Evolutionary conservation across 2,888 invertebrate genomes (phyloP).

Genomic region (Xanthorhoe designata): DNA sequence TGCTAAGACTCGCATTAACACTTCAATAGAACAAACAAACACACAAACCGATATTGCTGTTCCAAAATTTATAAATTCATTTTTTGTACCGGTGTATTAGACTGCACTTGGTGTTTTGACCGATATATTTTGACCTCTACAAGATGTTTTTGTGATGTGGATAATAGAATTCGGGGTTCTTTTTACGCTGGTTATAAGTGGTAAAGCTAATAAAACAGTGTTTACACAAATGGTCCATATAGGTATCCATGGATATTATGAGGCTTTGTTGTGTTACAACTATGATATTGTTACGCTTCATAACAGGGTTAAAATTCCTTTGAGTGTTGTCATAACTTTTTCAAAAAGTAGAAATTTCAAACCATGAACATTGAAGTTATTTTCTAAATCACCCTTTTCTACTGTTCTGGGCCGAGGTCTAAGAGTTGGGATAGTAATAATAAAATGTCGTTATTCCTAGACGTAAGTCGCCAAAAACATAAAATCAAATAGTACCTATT

Average conservation of each 20-base stretch:
- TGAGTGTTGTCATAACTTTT: conserved; percentile 2
- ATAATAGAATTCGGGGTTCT: conserved; percentile 39
- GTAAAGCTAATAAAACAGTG: conserved; percentile 64
- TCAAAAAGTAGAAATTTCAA: no score
- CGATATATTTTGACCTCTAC: conserved; percentile 37
- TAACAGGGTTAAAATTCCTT: conserved; percentile 22
- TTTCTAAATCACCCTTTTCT: no score
- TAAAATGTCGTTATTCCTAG: no score
- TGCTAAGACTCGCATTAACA: conserved; percentile 77
- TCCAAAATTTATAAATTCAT: conserved; percentile 50
- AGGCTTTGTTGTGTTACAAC: conserved; percentile 33
- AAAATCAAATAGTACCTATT: no score
- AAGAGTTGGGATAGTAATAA: no score
- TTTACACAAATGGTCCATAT: conserved; percentile 60
- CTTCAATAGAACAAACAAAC: conserved; percentile 72
- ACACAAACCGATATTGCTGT: conserved; percentile 50
- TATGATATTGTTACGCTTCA: conserved; percentile 35
- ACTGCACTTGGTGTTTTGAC: conserved; percentile 28
- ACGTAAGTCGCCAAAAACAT: no score
- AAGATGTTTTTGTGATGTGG: conserved; percentile 16
- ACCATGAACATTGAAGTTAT: no score
- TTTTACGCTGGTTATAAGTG: conserved; percentile 44
- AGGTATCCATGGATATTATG: conserved; percentile 43
- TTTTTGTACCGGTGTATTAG: conserved; percentile 53
- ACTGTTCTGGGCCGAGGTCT: no score